Conservation (phyloP, 2,888 invertebrate genomes). For the Pyrrhia umbra region DNA sequence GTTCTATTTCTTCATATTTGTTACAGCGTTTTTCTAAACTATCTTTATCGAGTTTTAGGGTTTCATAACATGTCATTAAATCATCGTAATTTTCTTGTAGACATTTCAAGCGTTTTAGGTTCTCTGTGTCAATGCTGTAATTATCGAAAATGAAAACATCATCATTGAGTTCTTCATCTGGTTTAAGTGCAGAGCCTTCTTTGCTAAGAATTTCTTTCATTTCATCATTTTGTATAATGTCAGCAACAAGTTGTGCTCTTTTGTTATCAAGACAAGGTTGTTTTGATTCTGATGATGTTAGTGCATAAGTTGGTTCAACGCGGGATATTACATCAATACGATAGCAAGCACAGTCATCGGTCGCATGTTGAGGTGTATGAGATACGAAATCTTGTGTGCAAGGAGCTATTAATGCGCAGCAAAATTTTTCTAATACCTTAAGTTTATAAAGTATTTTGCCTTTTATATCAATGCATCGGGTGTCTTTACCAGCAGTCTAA, state of each 20-base stretch:
- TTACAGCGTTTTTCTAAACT: slow-evolving; percentile 72
- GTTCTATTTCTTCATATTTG: slow-evolving; percentile 79
- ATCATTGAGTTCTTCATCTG: slow-evolving; percentile 65
- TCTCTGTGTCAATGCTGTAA: slow-evolving; percentile 77
- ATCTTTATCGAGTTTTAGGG: slow-evolving; percentile 80
- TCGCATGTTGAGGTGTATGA: slow-evolving; percentile 16
- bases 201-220: slow-evolving; percentile 83
- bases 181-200: slow-evolving; percentile 65
- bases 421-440: slow-evolving; percentile 85
- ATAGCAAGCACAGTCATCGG: slow-evolving; percentile 75
- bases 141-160: slow-evolving; percentile 65
- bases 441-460: slow-evolving; percentile 85
- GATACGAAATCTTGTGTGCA: slow-evolving; percentile 75
- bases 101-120: slow-evolving; percentile 79
- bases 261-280: slow-evolving; percentile 73
- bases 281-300: slow-evolving; percentile 71
- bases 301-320: slow-evolving; percentile 73
- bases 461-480: slow-evolving; percentile 79
- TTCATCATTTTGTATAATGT: slow-evolving; percentile 84
- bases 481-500: slow-evolving; percentile 82
- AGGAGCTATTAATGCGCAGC: slow-evolving; percentile 82
- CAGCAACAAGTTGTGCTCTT: slow-evolving; percentile 83
- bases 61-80: slow-evolving; percentile 80
- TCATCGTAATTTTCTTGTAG: slow-evolving; percentile 83
- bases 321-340: slow-evolving; percentile 73